These are phyloP conservation scores for Apodemia zela DNA, from an alignment of 2,888 invertebrate genomes.

Conservation along the genomic window DNA sequence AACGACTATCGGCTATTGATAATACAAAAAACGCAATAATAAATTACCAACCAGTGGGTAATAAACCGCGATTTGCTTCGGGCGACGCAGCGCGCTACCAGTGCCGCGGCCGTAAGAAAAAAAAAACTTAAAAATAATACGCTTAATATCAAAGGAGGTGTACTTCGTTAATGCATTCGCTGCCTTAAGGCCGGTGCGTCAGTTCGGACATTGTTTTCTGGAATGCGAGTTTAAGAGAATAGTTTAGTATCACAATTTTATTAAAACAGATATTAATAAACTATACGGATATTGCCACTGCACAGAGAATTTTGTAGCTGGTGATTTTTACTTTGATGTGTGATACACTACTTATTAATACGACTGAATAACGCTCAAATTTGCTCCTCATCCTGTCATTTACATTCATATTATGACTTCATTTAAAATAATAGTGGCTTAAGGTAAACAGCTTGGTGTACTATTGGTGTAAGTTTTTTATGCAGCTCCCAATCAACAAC, in stretches of 20 bases:
- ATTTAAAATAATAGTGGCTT: no score
- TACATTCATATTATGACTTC: no score
- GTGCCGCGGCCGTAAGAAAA: conserved; percentile 47
- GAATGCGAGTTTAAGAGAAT: conserved; percentile 67
- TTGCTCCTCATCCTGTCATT: no score
- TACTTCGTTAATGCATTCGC: conserved; percentile 77
- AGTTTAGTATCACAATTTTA: conserved; percentile 15
- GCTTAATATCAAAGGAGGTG: conserved; percentile 78
- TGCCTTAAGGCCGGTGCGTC: conserved; percentile 69
- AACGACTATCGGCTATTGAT: conserved; percentile 73
- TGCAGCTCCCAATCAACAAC: no score
- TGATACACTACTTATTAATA: no score
- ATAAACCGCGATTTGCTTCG: conserved; percentile 76
- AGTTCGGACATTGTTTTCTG: conserved; percentile 76
- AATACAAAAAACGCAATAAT: conserved; percentile 79
- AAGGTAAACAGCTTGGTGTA: no score
- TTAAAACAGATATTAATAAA: neutral
- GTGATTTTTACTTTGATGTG: no score
- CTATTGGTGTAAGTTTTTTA: no score
- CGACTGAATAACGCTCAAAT: no score
- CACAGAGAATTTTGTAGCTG: no score
- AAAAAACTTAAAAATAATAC: conserved; percentile 65
- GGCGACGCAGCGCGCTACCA: conserved; percentile 75
- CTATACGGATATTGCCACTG: neutral
- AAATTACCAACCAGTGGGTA: conserved; percentile 74